Conservation (phyloP, 2,113 vertebrate genomes). For the Dipodomys ordii region DNA sequence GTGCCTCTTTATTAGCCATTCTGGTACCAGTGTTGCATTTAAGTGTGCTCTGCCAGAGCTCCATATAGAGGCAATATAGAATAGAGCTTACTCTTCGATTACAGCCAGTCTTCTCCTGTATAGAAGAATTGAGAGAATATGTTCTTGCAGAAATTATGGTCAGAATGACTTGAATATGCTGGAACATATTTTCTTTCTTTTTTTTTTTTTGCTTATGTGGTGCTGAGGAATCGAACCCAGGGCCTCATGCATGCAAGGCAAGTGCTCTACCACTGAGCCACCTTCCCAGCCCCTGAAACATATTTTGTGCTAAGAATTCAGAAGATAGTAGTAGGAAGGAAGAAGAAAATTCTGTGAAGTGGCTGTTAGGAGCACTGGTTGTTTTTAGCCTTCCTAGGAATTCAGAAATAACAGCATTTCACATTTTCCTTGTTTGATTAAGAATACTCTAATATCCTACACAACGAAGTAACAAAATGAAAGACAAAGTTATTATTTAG, state of each 20-base stretch:
- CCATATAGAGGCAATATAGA: not conserved
- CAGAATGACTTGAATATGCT: slow-evolving; percentile 63
- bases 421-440: slow-evolving; percentile 51
- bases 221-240: no score
- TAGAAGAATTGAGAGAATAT: not conserved
- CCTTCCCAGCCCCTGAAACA: not conserved
- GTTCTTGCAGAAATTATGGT: slow-evolving; percentile 54
- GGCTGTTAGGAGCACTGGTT: slow-evolving; percentile 34
- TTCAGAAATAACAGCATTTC: slow-evolving; percentile 49
- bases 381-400: slow-evolving; percentile 33
- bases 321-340: slow-evolving; percentile 54
- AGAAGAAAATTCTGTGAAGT: slow-evolving; percentile 62
- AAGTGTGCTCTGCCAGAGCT: not conserved
- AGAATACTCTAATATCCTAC: slow-evolving; percentile 28
- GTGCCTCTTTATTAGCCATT: not conserved
- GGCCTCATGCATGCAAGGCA: no score
- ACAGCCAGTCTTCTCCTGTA: not conserved
- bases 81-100: not conserved
- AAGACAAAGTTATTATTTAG: slow-evolving; percentile 46
- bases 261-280: no score
- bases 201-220: no score
- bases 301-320: slow-evolving; percentile 64
- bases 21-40: not conserved
- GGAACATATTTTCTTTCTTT: slow-evolving; percentile 28
- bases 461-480: slow-evolving; percentile 64